phyloP scores from a whole-genome alignment of 2,113 vertebrate genomes.

The Marcusenius ussheri region DNA sequence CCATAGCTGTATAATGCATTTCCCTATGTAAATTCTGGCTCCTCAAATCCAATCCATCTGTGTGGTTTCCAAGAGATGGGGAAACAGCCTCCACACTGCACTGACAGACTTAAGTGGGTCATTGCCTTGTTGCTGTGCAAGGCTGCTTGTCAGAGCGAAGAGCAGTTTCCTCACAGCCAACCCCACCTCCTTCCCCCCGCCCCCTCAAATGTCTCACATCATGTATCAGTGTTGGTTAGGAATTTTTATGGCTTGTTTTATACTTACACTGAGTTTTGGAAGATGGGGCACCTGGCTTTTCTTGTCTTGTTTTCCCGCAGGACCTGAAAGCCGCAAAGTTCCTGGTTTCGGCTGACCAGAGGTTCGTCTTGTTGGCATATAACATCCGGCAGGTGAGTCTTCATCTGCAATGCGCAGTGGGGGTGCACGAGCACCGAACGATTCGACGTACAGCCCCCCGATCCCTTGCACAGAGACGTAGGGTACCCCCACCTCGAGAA shows the following conservation, averaged over 20 bases:
- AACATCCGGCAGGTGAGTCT: slow-evolving; percentile 58
- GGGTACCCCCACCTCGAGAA: neutral
- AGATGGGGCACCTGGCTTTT: neutral
- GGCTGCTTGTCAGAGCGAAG: neutral
- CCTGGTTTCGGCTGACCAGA: slow-evolving; percentile 65
- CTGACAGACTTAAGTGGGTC: slow-evolving; percentile 11
- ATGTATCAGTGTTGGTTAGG: neutral
- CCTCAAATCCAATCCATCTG: neutral
- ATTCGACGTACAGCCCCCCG: neutral
- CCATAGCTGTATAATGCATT: neutral
- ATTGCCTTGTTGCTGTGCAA: neutral
- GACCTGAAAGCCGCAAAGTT: slow-evolving; percentile 36
- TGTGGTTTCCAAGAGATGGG: neutral
- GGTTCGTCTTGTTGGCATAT: slow-evolving; percentile 60
- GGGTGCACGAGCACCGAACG: neutral
- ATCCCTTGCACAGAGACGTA: neutral
- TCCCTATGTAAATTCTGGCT: neutral
- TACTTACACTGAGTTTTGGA: neutral
- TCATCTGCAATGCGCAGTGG: neutral
- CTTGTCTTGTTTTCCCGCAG: slow-evolving; percentile 30
- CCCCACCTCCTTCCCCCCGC: neutral
- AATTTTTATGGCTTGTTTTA: neutral
- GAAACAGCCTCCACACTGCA: neutral
- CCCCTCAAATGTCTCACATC: neutral
- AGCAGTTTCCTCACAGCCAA: neutral